These are phyloP conservation scores for Caenorhabditis zanzibari DNA, from an alignment of 2,888 invertebrate species.

Conservation along the genomic window DNA sequence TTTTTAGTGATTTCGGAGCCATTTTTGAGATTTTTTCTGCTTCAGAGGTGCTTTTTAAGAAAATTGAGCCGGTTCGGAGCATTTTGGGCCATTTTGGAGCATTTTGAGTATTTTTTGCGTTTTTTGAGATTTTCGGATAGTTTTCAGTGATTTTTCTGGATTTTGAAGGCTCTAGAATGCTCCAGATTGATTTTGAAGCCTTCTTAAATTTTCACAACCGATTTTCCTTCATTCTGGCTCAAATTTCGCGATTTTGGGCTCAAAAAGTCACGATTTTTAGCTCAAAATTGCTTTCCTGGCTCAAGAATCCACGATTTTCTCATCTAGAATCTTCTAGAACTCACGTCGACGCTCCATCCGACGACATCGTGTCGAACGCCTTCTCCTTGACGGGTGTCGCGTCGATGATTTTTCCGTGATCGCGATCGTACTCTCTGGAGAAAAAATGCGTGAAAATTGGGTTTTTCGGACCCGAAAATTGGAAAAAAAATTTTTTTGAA, in stretches of 20 bases:
- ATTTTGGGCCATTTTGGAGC: no score
- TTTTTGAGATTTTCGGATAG: neutral
- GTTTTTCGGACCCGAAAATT: no score
- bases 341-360: constrained; percentile 59
- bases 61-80: no score
- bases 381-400: constrained; percentile 54
- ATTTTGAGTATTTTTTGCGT: no score
- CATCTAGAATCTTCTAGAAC: no score
- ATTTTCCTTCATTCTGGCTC: neutral
- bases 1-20: no score
- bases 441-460: neutral
- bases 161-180: neutral
- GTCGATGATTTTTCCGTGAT: constrained; percentile 47
- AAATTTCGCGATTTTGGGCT: neutral
- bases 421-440: constrained; percentile 51
- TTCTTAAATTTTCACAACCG: neutral
- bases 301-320: neutral
- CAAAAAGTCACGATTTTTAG: neutral
- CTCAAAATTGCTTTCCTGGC: neutral
- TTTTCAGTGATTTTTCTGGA: no score
- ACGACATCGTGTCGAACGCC: constrained; percentile 51
- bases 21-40: no score
- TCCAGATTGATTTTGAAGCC: neutral
- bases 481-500: no score
- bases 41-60: no score